Percentiles rank a stretch among this genome's conserved stretches.
phyloP scores from a whole-genome alignment of 2,888 invertebrate genomes.

The Drosophila sordidapex region DNA sequence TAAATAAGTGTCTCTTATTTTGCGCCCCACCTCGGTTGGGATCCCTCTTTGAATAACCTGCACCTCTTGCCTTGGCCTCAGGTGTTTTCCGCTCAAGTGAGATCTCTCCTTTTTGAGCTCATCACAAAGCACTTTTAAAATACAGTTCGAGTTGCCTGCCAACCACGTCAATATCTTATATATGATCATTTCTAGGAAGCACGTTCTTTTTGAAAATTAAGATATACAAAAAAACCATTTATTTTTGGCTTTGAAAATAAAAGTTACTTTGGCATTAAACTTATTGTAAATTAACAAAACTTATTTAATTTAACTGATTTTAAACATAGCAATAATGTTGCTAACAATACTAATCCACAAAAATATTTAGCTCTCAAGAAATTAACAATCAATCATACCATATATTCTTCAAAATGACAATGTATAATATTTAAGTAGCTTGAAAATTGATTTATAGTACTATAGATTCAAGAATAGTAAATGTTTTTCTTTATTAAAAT shows the following conservation, averaged over 20 bases:
- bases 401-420: neutral
- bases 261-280: neutral
- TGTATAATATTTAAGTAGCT: neutral
- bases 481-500: neutral
- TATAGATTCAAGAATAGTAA: neutral
- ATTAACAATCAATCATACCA: neutral
- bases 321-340: neutral
- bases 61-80: slow-evolving; percentile 13
- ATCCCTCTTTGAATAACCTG: slow-evolving; percentile 22
- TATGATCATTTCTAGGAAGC: neutral
- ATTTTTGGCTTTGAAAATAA: neutral
- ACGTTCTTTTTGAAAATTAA: neutral
- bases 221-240: neutral
- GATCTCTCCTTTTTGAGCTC: slow-evolving; percentile 3
- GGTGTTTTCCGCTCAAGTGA: slow-evolving; percentile 19
- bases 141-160: slow-evolving; percentile 1
- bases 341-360: neutral
- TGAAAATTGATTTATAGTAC: neutral
- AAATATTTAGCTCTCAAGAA: neutral
- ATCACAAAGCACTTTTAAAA: slow-evolving; percentile 18
- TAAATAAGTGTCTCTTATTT: slow-evolving; percentile 68
- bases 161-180: neutral
- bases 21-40: slow-evolving; percentile 24
- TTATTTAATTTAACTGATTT: neutral
- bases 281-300: neutral